Evolutionary conservation across 2,797 vertebrate species (phyloP), one percentile per base, ranked within the genome.

Genomic region (Lepilemur septentrionalis): DNA sequence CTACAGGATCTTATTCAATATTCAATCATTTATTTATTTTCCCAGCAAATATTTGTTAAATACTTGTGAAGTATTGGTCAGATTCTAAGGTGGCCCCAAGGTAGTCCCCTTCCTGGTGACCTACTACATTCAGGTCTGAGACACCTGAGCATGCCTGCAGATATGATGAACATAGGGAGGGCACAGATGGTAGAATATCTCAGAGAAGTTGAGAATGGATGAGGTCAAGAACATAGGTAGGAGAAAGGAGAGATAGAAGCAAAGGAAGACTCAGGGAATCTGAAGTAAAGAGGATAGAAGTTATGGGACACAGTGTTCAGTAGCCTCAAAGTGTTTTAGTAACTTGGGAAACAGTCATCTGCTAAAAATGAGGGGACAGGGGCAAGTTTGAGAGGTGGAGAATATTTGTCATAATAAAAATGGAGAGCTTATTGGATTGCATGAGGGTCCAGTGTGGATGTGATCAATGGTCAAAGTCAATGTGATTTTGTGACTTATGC

Each of bases 41-140:
- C 28, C 52, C 52, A 88, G 30, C n/a, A 94, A 73, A n/a, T 76
- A 76, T 69, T 95, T 95, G 59, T 84, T n/a, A 46, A 89, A 50
- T 75, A 41, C n/a, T 90, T 84, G 18, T 83, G 50, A 92, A 93
- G 38, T 78, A 30, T 78, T 32, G 18, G 32, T 92, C 41, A 72
- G 32, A 82, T 18, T 95, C 35, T 65, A n/a, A 93, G 76, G 43
- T 61, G 73, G 32, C 35, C 78, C n/a, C 20, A 22, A 79, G 38
- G 43, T 38, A 84, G 22, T 30, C 23, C 2, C 48, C 73, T 85
- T 75, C 46, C 52, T 95, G 32, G 30, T 22, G 46, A 50, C 46
- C 18, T 84, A 4, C 30, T 81, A n/a, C 41, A 35, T 73, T 59
- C 20, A 72, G 69, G 59, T 86, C 28, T 70, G 59, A 46, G 32